phyloP scores from a whole-genome alignment of 2,797 vertebrate genomes.

The Gadopsis marmoratus region DNA sequence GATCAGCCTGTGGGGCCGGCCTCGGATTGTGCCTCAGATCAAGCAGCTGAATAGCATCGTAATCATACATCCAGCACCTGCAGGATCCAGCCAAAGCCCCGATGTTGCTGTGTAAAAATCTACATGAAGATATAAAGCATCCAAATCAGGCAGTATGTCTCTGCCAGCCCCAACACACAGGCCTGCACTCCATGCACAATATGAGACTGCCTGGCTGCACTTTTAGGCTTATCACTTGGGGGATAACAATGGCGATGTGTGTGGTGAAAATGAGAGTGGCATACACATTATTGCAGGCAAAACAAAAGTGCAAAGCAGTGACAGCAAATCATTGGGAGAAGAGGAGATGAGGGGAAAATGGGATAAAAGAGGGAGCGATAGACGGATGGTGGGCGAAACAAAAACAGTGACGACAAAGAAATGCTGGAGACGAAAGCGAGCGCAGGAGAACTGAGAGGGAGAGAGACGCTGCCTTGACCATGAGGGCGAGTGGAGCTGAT shows the following conservation, averaged over 20 bases:
- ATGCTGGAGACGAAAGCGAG: not conserved
- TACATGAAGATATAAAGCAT: conserved; percentile 24
- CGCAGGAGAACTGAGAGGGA: not conserved
- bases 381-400: not conserved
- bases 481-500: conserved; percentile 57
- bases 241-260: conserved; percentile 30
- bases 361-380: not conserved
- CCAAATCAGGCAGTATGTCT: not conserved
- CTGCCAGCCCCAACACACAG: conserved; percentile 1
- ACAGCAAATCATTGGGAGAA: conserved; percentile 7
- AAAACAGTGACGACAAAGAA: conserved; percentile 1
- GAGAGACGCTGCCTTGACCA: conserved; percentile 35
- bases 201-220: conserved; percentile 25
- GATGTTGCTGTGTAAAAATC: conserved; percentile 17
- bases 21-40: conserved; percentile 36
- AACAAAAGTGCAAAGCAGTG: conserved; percentile 28
- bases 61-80: conserved; percentile 14
- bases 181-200: conserved; percentile 23
- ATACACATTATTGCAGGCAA: conserved; percentile 24
- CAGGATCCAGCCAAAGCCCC: conserved; percentile 20
- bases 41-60: conserved; percentile 24
- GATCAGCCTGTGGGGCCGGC: conserved; percentile 28
- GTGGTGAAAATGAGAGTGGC: conserved; percentile 24
- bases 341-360: conserved; percentile 8
- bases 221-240: conserved; percentile 22